Base-by-base conservation (phyloP, 2,888 invertebrate species). In the Masnerella sp. region DNA sequence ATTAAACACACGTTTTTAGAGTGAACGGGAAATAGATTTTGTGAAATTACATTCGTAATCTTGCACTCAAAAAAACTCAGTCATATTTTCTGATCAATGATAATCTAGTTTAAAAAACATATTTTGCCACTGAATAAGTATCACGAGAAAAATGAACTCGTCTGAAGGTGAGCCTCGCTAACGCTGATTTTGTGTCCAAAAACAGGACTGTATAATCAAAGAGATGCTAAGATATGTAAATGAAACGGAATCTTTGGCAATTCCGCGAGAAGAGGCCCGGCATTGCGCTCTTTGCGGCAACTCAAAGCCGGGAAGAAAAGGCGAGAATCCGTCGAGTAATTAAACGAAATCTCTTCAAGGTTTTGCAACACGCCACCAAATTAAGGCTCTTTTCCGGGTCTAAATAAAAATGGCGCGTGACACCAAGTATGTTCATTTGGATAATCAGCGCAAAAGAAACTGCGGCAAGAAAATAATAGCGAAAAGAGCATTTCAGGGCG, bases 241-340 rank as follows among this genome's bases (percentile, higher is more conserved):
- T 80, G 78, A 79, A 81, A 81, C 80, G 78, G 78, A 82, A 81
- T 81, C 78, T 80, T 81, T 78, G 56, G 76, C 77, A 75, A 78
- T 79, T 69, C 79, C 38, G 43, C 49, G n/a, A 58, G 36, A 49
- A 12, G 30, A 42, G 56, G 32, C 47, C 18, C 11, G 30, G 51
- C 30, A 58, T 67, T 38, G 38, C 51, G 34, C 56, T 49, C 65
- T 17, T 68, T 59, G 43, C 47, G 47, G 34, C 15, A 51, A 45
- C 58, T 67, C 62, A 64, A 64, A 71, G 59, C 54, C 20, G 2
- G 32, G 49, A 59, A 62, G 49, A 32, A 43, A 45, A 18, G 22
- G 30, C 38, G 71, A 58, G 20, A 62, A 64, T 51, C 43, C 52
- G 58, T 65, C 52, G 58, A 67, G 59, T 75, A 67, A 62, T 74